phyloP scores from a whole-genome alignment of 53 echinoderm and acorn worm species.

The Stichopus horrens region DNA sequence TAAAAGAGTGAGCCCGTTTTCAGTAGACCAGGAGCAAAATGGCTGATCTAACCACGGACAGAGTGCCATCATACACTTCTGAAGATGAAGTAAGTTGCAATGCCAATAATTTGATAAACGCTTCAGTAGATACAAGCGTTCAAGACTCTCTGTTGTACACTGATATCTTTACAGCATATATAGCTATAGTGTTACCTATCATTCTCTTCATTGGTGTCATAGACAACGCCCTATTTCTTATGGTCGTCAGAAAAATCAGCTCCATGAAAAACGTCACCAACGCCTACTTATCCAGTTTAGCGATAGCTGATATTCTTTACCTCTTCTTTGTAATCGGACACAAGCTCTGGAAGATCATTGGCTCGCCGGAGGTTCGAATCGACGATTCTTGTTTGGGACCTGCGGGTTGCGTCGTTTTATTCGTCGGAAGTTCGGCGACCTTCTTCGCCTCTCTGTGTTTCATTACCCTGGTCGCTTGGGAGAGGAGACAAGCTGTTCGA shows the following conservation, averaged over 20 bases:
- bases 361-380: slow-evolving; percentile 57
- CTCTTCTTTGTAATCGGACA: slow-evolving; percentile 80
- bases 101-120: neutral
- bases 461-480: slow-evolving; percentile 78
- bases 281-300: slow-evolving; percentile 75
- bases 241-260: slow-evolving; percentile 72
- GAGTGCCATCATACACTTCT: neutral
- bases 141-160: slow-evolving; percentile 33
- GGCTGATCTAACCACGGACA: neutral
- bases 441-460: slow-evolving; percentile 86
- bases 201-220: slow-evolving; percentile 72
- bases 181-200: slow-evolving; percentile 69
- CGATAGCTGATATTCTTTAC: slow-evolving; percentile 78
- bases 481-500: slow-evolving; percentile 78
- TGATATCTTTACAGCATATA: slow-evolving; percentile 51
- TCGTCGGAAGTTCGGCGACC: slow-evolving; percentile 60
- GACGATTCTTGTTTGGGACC: slow-evolving; percentile 67
- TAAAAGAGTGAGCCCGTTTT: too few species aligned
- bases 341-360: slow-evolving; percentile 61
- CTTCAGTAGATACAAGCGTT: neutral
- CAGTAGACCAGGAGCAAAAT: neutral
- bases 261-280: slow-evolving; percentile 90
- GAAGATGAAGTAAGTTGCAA: neutral
- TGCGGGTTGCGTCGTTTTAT: slow-evolving; percentile 69
- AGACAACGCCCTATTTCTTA: slow-evolving; percentile 77